A percentile compares a stretch with the other conserved stretches of the same genome.
phyloP scores from a whole-genome alignment of 2,113 vertebrate species.

The Xyrauchen texanus region DNA sequence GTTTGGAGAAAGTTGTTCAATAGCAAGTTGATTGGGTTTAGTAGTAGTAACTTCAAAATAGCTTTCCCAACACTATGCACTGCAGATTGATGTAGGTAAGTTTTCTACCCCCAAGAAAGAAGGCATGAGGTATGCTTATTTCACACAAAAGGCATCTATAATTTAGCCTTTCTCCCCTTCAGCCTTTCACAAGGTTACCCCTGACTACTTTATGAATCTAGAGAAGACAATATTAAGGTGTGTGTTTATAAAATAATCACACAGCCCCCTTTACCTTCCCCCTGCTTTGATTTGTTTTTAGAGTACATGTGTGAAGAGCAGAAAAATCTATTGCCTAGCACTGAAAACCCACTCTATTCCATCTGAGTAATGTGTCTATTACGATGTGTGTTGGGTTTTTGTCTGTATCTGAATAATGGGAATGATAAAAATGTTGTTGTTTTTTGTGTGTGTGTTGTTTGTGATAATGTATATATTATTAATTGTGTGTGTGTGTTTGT shows the following conservation, averaged over 20 bases:
- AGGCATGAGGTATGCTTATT: conserved; percentile 42
- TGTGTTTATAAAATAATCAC: conserved; percentile 33
- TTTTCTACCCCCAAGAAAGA: not conserved
- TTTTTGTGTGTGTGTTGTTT: conserved; percentile 10
- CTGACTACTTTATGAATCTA: not conserved
- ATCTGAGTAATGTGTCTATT: conserved; percentile 22
- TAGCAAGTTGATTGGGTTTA: too few species aligned
- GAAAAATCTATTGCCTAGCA: conserved; percentile 16
- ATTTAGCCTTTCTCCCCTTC: conserved; percentile 3
- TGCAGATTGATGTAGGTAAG: too few species aligned
- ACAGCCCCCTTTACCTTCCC: not conserved
- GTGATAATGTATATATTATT: conserved; percentile 36
- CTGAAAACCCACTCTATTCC: conserved; percentile 20
- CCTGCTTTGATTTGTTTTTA: not conserved
- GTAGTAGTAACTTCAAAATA: too few species aligned
- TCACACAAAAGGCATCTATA: not conserved
- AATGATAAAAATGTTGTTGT: too few species aligned
- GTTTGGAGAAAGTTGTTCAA: too few species aligned
- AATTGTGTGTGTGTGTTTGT: conserved; percentile 33
- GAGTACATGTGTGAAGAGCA: not conserved
- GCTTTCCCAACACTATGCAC: too few species aligned
- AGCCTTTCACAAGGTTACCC: not conserved
- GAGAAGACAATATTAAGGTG: not conserved
- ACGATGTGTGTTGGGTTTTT: conserved; percentile 19
- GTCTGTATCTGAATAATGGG: too few species aligned